Conservation (phyloP, 2,888 invertebrate species). For the Epirrita christyi region DNA sequence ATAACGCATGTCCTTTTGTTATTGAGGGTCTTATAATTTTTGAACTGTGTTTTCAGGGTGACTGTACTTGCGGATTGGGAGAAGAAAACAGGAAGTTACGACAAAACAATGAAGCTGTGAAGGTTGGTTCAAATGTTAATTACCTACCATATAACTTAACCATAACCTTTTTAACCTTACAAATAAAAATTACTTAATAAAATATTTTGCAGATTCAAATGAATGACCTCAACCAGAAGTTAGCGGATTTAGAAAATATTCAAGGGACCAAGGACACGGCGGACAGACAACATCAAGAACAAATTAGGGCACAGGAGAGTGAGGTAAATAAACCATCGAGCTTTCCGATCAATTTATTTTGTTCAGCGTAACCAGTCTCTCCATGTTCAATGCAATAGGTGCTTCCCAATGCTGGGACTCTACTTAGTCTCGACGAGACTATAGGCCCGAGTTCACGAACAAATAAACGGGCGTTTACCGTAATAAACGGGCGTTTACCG, state of each 20-base stretch:
- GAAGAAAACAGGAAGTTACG: conserved; percentile 60
- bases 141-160: too few species aligned
- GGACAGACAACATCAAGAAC: conserved; percentile 41
- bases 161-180: not conserved
- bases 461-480: too few species aligned
- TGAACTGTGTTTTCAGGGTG: conserved; percentile 49
- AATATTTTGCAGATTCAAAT: conserved; percentile 37
- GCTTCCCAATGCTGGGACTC: too few species aligned
- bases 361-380: too few species aligned
- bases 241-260: conserved; percentile 49
- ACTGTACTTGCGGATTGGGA: conserved; percentile 62
- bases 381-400: too few species aligned
- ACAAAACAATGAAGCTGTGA: conserved; percentile 48
- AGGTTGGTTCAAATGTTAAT: conserved; percentile 41
- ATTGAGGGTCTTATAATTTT: too few species aligned
- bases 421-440: too few species aligned
- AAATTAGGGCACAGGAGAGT: conserved; percentile 50
- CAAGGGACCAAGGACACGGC: conserved; percentile 44
- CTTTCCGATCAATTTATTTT: too few species aligned
- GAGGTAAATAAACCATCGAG: conserved; percentile 48
- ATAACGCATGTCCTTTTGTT: too few species aligned
- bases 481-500: too few species aligned
- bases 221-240: conserved; percentile 43
- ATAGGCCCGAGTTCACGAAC: too few species aligned
- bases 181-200: not conserved